These are phyloP conservation scores for Clinocottus analis DNA, from an alignment of 2,113 vertebrate genomes.

Conservation along the genomic window DNA sequence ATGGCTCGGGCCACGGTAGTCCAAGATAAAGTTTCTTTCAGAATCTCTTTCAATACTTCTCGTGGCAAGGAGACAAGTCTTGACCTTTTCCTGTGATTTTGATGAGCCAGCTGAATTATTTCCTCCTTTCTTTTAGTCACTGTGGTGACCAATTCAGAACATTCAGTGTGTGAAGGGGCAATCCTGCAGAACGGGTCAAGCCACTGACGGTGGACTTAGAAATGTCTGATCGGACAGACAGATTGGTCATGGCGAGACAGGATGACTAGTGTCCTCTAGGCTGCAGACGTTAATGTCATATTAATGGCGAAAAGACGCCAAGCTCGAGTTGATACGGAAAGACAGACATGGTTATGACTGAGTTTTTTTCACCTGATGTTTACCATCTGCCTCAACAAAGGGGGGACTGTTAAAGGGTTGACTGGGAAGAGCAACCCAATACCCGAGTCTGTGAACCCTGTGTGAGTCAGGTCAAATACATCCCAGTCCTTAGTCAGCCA, in stretches of 20 bases:
- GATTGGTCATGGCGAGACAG: slow-evolving; percentile 27
- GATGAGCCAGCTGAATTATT: not conserved
- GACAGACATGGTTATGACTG: slow-evolving; percentile 19
- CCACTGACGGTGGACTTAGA: slow-evolving; percentile 23
- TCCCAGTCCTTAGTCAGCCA: slow-evolving; percentile 44
- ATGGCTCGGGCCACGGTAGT: not conserved
- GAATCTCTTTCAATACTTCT: slow-evolving; percentile 17
- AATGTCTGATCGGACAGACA: slow-evolving; percentile 35
- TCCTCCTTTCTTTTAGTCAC: slow-evolving; percentile 1
- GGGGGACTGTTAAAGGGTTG: slow-evolving; percentile 25
- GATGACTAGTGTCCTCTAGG: slow-evolving; percentile 30
- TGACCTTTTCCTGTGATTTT: slow-evolving; percentile 30
- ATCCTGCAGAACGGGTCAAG: not conserved
- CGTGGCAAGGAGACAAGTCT: slow-evolving; percentile 1
- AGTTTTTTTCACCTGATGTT: slow-evolving; percentile 48
- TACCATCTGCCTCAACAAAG: slow-evolving; percentile 53
- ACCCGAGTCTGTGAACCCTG: slow-evolving; percentile 33
- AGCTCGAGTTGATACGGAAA: slow-evolving; percentile 30
- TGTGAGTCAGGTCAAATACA: slow-evolving; percentile 59
- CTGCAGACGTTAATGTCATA: slow-evolving; percentile 31
- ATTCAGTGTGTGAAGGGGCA: not conserved
- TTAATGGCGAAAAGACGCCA: slow-evolving; percentile 36
- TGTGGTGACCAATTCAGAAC: slow-evolving; percentile 24
- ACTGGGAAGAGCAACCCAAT: slow-evolving; percentile 43
- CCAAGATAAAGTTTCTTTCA: slow-evolving; percentile 18